Base-by-base conservation (phyloP, 2,888 invertebrate species). In the Diarsia brunnea region DNA sequence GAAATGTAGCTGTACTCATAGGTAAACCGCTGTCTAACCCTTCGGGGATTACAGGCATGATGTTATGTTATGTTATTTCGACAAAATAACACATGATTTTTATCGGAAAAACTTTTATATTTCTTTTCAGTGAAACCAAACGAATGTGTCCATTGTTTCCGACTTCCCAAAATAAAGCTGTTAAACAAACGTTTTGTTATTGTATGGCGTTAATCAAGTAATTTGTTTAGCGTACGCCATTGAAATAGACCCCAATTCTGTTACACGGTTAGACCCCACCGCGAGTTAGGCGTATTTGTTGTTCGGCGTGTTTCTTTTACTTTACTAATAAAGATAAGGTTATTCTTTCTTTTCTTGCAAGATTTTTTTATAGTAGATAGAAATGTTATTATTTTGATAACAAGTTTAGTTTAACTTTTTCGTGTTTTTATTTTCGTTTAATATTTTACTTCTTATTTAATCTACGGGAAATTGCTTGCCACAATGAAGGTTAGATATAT, bases 121-220 rank as follows among this genome's bases (percentile, higher is more conserved):
- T 73, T 84, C 1, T 43, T 55, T 69, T 63, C 38, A 19, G 1
- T 38, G 16, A 49, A 45, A 64, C 19, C 24, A 0, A 51, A 79
- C 58, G 60, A 66, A 66, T 61, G 64, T 66, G 61, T 53, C 58
- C 60, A 82, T 71, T 84, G 81, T 81, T 80, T 75, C 53, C 45
- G n/a, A 12, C 24, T 64, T 19, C 53, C n/a, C 4, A 3, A 69
- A 78, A 76, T 60, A 63, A 78, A 70, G 16, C 51, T 78, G 88
- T 81, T 78, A 87, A 88, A 77, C 67, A 81, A 81, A 78, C 78
- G 75, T 76, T 87, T 88, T 88, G 84, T 86, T 88, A 76, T 64
- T 73, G 73, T 64, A 51, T 60, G n/a, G 87, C 69, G 88, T 79
- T 87, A 87, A 87, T 87, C 63, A 87, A 82, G 82, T 81, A 66